Percentiles rank a stretch among this genome's conserved stretches.
Conservation (phyloP, 2,797 vertebrate genomes). For the Takifugu ocellatus region DNA sequence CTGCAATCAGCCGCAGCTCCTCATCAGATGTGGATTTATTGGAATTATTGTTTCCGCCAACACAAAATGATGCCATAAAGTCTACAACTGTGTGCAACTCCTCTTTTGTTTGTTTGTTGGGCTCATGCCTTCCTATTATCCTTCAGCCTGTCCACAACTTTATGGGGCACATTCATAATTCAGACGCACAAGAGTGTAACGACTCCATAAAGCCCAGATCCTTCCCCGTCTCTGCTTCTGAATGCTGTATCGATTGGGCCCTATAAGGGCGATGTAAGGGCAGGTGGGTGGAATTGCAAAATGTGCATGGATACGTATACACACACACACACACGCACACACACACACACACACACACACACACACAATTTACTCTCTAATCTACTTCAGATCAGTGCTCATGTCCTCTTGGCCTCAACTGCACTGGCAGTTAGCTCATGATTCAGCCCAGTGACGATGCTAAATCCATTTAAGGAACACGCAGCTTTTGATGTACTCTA, state of each 20-base stretch:
- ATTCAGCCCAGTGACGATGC: slow-evolving; percentile 67
- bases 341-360: slow-evolving; percentile 1
- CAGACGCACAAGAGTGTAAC: slow-evolving; percentile 56
- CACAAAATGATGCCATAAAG: slow-evolving; percentile 51
- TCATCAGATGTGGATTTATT: slow-evolving; percentile 55
- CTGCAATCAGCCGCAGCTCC: slow-evolving; percentile 19
- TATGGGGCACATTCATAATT: slow-evolving; percentile 67
- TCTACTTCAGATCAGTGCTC: slow-evolving; percentile 65
- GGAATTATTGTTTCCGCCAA: background rate
- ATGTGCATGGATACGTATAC: slow-evolving; percentile 1
- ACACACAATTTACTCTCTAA: slow-evolving; percentile 38
- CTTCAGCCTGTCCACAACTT: slow-evolving; percentile 48
- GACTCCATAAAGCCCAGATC: slow-evolving; percentile 66
- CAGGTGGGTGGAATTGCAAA: slow-evolving; percentile 22
- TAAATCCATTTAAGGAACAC: slow-evolving; percentile 37
- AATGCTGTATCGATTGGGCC: slow-evolving; percentile 62
- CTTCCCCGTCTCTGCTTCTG: slow-evolving; percentile 50
- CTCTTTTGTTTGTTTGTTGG: slow-evolving; percentile 48
- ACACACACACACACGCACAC: slow-evolving; percentile 3
- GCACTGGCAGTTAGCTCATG: slow-evolving; percentile 61
- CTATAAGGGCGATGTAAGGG: slow-evolving; percentile 29
- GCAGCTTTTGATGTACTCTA: background rate
- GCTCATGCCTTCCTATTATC: slow-evolving; percentile 28
- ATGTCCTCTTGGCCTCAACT: slow-evolving; percentile 48
- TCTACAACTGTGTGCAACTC: slow-evolving; percentile 23